Conservation (phyloP, 2,113 vertebrate genomes). For the Anoura caudifer region DNA sequence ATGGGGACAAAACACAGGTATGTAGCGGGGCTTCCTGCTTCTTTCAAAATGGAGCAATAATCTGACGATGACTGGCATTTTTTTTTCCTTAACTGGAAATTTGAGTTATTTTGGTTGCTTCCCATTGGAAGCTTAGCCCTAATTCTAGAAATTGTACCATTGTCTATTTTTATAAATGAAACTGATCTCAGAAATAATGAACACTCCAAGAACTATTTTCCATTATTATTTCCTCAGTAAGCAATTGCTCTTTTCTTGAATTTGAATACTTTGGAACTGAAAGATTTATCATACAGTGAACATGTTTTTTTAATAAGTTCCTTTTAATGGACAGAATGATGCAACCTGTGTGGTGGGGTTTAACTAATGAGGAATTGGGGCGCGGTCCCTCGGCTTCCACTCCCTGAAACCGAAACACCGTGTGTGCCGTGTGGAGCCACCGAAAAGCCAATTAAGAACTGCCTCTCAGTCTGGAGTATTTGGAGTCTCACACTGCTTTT, state of each 20-base stretch:
- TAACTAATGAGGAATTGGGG: not conserved
- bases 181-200: not conserved
- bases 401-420: not conserved
- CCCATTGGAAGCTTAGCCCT: not conserved
- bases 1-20: not conserved
- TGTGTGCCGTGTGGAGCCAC: not conserved
- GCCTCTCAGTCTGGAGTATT: not conserved
- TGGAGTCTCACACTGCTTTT: not conserved
- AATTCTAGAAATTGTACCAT: conserved; percentile 18
- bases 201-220: not conserved
- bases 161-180: not conserved
- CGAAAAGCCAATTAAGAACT: not conserved
- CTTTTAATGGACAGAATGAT: not conserved
- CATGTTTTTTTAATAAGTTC: not conserved
- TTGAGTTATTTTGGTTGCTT: not conserved
- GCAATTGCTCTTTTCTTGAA: not conserved
- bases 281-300: not conserved
- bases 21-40: not conserved
- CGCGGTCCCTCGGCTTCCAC: not conserved
- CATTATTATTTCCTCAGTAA: not conserved
- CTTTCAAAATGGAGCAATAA: not conserved
- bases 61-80: not conserved
- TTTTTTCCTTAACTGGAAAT: not conserved
- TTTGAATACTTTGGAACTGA: not conserved
- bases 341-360: not conserved